Conservation (phyloP, 2,888 invertebrate genomes). For the Ophion costatus region DNA sequence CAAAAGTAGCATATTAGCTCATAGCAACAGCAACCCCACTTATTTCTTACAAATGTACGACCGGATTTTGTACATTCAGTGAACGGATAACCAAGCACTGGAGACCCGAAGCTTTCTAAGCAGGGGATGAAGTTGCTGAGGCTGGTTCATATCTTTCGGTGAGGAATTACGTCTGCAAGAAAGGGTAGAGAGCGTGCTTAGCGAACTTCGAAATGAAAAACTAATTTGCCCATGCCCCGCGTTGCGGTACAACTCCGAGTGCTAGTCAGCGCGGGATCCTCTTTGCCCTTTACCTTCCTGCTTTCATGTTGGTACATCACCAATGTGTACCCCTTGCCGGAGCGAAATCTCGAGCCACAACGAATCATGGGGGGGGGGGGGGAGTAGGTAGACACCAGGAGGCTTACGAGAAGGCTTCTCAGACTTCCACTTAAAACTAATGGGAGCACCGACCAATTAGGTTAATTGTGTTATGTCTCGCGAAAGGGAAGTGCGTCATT, state of each 20-base stretch:
- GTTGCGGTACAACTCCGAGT: background rate
- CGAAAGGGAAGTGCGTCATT: conserved; percentile 45
- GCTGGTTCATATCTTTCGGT: background rate
- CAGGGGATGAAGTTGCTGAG: background rate
- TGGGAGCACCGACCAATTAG: conserved; percentile 73
- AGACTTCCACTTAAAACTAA: conserved; percentile 76
- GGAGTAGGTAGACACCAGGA: background rate
- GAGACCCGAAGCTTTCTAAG: too few relatives aligned
- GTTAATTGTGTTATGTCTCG: conserved; percentile 72
- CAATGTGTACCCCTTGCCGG: background rate
- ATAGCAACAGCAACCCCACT: too few relatives aligned
- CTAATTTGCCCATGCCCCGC: background rate
- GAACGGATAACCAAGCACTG: too few relatives aligned
- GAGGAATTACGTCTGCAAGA: background rate
- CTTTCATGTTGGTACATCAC: background rate
- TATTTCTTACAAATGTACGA: too few relatives aligned
- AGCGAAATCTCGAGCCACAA: background rate
- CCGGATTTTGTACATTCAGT: too few relatives aligned
- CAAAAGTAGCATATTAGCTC: too few relatives aligned
- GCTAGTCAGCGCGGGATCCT: background rate
- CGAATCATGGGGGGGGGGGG: too few relatives aligned
- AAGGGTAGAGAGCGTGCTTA: background rate
- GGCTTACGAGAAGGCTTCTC: conserved; percentile 33
- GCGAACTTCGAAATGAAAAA: background rate
- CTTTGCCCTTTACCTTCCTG: background rate